phyloP scores from a whole-genome alignment of 1,140 invertebrate genomes.

The Listronotus oregonensis region DNA sequence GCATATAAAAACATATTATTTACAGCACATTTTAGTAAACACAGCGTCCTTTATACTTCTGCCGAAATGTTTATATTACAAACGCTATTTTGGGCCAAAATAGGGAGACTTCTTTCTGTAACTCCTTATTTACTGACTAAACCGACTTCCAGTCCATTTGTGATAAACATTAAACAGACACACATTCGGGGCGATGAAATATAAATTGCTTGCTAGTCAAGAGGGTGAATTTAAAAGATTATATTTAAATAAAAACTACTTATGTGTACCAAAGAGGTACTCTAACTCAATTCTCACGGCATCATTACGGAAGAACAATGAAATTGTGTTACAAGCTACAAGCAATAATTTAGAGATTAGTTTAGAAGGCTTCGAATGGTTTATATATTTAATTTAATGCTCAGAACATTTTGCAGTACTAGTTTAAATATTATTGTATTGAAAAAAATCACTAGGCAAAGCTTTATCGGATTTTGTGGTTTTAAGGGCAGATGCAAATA shows the following conservation, averaged over 20 bases:
- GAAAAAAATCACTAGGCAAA: no score
- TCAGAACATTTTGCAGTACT: no score
- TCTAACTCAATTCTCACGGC: background rate
- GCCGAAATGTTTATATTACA: background rate
- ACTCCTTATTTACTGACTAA: slow-evolving; percentile 13
- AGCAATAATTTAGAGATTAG: no score
- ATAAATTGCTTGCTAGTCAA: slow-evolving; percentile 9
- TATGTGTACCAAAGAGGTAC: background rate
- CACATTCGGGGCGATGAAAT: background rate
- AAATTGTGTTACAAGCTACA: background rate
- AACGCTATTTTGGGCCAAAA: background rate
- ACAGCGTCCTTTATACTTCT: background rate
- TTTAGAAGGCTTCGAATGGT: no score
- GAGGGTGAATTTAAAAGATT: background rate
- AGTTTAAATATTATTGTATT: no score
- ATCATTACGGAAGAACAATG: background rate
- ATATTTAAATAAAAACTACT: background rate
- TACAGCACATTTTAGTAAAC: background rate
- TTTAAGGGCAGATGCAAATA: no score
- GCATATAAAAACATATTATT: background rate
- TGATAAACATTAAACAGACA: slow-evolving; percentile 12
- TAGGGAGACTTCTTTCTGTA: slow-evolving; percentile 1
- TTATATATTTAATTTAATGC: no score
- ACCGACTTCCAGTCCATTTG: slow-evolving; percentile 18
- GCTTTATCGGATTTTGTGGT: no score